These are phyloP conservation scores for Hyalella azteca DNA, from an alignment of 2,888 invertebrate genomes.

Conservation along the genomic window DNA sequence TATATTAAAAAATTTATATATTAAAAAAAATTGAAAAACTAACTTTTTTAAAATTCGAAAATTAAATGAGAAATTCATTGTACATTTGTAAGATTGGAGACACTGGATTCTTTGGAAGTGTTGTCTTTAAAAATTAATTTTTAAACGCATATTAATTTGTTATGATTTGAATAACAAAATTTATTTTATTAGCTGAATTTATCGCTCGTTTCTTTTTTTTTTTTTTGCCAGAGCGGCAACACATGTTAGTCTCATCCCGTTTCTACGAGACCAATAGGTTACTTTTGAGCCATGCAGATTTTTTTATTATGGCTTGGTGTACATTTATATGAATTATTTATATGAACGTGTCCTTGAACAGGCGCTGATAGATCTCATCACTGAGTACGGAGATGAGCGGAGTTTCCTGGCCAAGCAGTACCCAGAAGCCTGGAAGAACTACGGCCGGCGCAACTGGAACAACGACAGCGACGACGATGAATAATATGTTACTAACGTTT, in stretches of 20 bases:
- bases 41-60: too few species aligned
- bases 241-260: background rate
- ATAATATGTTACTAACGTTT: background rate
- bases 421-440: conserved; percentile 67
- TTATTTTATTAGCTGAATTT: too few species aligned
- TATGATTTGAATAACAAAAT: too few species aligned
- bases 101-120: too few species aligned
- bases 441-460: background rate
- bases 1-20: too few species aligned
- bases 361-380: conserved; percentile 68
- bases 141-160: too few species aligned
- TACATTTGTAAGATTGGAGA: too few species aligned
- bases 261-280: background rate
- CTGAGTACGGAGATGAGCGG: conserved; percentile 74
- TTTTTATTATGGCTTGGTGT: background rate
- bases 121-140: too few species aligned
- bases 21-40: too few species aligned
- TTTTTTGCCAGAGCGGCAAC: too few species aligned
- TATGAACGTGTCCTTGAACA: conserved; percentile 54
- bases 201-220: too few species aligned
- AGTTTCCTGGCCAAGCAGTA: conserved; percentile 77
- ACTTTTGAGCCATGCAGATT: background rate
- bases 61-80: too few species aligned
- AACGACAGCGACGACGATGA: background rate
- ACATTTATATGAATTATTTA: background rate